These are phyloP conservation scores for Centruroides vittatus DNA, from an alignment of 1,140 invertebrate genomes.

Conservation along the genomic window DNA sequence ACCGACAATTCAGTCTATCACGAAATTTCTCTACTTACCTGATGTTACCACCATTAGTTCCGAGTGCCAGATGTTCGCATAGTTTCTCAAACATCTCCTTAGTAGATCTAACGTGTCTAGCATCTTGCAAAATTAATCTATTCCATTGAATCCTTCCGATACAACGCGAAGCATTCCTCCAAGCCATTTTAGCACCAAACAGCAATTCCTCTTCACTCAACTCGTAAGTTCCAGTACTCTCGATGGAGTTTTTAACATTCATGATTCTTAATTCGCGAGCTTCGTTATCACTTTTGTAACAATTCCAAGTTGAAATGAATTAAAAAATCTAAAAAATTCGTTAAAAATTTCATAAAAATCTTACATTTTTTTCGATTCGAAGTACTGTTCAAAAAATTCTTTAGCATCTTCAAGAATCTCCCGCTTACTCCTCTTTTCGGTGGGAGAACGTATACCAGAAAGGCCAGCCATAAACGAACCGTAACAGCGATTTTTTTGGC, in stretches of 20 bases:
- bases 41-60: conserved; percentile 34
- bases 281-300: not conserved
- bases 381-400: no score
- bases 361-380: no score
- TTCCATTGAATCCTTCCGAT: conserved; percentile 40
- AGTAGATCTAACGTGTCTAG: conserved; percentile 27
- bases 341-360: no score
- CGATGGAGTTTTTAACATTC: conserved; percentile 47
- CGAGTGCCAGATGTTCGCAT: conserved; percentile 34
- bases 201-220: conserved; percentile 33
- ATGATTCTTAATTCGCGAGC: conserved; percentile 42
- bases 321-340: no score
- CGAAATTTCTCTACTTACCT: conserved; percentile 12
- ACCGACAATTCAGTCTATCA: no score
- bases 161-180: conserved; percentile 37
- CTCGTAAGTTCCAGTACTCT: conserved; percentile 31
- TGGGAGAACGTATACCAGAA: no score
- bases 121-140: conserved; percentile 33
- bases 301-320: no score
- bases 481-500: no score
- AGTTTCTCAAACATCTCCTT: conserved; percentile 33
- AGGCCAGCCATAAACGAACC: no score
- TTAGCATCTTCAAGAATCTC: no score
- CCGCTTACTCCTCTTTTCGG: no score
- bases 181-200: conserved; percentile 36